A percentile compares a stretch with the other conserved stretches of the same genome.
Conservation (phyloP, 2,797 vertebrate species). For the Myotis planiceps region DNA sequence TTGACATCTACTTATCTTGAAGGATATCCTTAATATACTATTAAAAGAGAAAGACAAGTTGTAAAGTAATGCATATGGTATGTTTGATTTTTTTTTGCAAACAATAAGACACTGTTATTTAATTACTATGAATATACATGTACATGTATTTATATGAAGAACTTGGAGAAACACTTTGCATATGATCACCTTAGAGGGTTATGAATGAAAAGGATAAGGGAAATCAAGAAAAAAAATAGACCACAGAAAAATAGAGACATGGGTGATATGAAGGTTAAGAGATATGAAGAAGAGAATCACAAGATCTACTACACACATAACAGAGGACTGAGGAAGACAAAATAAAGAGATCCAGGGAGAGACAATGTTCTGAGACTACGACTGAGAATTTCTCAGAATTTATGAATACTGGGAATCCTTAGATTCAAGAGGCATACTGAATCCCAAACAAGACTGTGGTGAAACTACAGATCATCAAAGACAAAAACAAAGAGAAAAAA, state of each 20-base stretch:
- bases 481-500: not conserved
- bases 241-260: not conserved
- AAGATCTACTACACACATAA: not conserved
- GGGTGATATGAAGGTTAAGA: not conserved
- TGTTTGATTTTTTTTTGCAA: not conserved
- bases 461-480: not conserved
- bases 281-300: not conserved
- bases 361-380: not conserved
- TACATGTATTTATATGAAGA: not conserved
- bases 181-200: not conserved
- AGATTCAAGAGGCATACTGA: not conserved
- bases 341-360: not conserved
- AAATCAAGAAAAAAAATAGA: not conserved
- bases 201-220: not conserved
- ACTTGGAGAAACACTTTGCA: not conserved
- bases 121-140: not conserved
- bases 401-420: not conserved
- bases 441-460: not conserved
- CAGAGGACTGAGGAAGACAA: not conserved
- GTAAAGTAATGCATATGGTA: not conserved
- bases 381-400: not conserved
- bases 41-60: not conserved
- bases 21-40: not conserved
- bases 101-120: not conserved
- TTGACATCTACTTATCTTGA: not conserved